Evolutionary conservation across 2,113 vertebrate genomes (phyloP), one percentile per base, ranked within the genome.

Genomic region (Neotoma lepida): DNA sequence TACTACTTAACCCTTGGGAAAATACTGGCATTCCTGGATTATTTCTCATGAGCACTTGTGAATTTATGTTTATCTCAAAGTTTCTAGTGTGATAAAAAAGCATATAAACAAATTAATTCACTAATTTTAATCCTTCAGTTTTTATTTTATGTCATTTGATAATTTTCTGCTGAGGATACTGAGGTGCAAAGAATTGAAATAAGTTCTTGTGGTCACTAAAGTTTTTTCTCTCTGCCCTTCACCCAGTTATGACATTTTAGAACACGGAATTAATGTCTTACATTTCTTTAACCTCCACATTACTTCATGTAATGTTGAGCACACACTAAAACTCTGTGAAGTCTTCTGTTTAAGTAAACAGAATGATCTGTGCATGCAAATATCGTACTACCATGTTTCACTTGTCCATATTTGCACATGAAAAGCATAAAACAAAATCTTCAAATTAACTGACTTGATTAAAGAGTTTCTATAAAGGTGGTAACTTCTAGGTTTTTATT

Each of bases 391-490:
- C 74, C n/a, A 56, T 80, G 56, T 76, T 91, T 85, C 58, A 15
- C 9, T 90, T 6, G 35, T 49, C 41, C 81, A 74, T 92, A 68
- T 85, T 33, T 95, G 49, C 4, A 88, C 6, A 35, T 33, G 54
- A 30, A 74, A 88, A 54, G 7, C 64, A 74, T 13, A 81, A 92
- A 35, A 77, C 63, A 80, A 88, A 12, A 73, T 68, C 13, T 76
- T 93, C n/a, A 84, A 66, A 46, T 93, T 76, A 81, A 54, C 80
- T 94, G 44, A 88, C 22, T 93, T 80, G 71, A 85, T 86, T 39
- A 70, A 92, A 22, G 49, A 74, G 26, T 86, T 86, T 89, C 68
- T 66, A 41, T 56, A 51, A 87, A 94, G 61, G 5, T 88, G 49
- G 39, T 51, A n/a, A 88, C 54, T 56, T 77, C 63, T 68, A 58